Conservation (phyloP, 2,797 vertebrate genomes). For the Anabacerthia variegaticeps region DNA sequence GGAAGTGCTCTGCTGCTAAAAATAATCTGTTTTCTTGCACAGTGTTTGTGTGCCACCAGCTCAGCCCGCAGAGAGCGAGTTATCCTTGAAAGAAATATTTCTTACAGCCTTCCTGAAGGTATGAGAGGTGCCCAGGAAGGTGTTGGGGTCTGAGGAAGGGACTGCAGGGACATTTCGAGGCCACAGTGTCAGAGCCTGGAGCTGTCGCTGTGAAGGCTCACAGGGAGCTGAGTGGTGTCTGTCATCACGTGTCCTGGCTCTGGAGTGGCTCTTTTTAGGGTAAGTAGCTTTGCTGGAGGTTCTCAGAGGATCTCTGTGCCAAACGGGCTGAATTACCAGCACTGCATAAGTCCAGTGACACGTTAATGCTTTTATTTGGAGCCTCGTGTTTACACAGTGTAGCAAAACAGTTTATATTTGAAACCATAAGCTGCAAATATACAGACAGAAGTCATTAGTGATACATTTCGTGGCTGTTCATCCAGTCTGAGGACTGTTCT, state of each 20-base stretch:
- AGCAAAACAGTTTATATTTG: background rate
- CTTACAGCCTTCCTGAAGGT: fast-evolving
- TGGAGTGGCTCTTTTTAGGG: background rate
- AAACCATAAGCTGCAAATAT: background rate
- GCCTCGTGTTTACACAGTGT: background rate
- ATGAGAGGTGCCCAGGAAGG: background rate
- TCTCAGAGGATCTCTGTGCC: slow-evolving; percentile 8
- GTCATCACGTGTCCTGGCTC: background rate
- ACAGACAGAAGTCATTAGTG: background rate
- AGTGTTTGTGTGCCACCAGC: background rate
- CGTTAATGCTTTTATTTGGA: background rate
- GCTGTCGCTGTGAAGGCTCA: background rate
- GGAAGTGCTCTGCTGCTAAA: slow-evolving; percentile 66
- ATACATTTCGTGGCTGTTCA: background rate
- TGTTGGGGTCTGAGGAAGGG: fast-evolving
- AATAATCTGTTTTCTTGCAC: slow-evolving; percentile 53
- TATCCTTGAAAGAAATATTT: fast-evolving
- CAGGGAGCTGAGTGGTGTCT: background rate
- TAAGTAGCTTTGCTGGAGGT: slow-evolving; percentile 54
- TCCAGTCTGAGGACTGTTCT: background rate
- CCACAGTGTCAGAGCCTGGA: background rate
- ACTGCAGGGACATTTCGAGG: fast-evolving
- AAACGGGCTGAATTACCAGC: background rate
- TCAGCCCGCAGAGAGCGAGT: background rate
- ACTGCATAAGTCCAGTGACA: background rate